These are phyloP conservation scores for Liolophura sinensis DNA, from an alignment of 1,140 invertebrate species.

Conservation along the genomic window DNA sequence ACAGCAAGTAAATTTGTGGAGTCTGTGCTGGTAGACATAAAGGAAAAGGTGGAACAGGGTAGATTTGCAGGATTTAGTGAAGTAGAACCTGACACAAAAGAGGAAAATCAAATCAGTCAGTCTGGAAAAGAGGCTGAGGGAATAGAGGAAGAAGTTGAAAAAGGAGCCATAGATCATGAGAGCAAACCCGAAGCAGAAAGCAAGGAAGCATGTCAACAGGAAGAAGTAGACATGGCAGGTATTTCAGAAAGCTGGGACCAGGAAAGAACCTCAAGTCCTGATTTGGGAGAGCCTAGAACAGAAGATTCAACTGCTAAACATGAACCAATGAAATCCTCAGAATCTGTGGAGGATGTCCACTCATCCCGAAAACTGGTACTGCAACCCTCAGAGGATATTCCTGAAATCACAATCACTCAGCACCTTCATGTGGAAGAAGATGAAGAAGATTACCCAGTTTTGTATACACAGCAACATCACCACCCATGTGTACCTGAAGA, in stretches of 20 bases:
- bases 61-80: constrained; percentile 5
- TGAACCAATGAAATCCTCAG: no score
- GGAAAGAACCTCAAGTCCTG: no score
- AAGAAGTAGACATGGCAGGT: background rate
- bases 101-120: constrained; percentile 8
- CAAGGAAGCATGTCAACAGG: background rate
- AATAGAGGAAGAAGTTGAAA: background rate
- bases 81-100: constrained; percentile 5
- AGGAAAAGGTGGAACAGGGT: constrained; percentile 23
- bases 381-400: constrained; percentile 64
- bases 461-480: constrained; percentile 19
- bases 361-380: constrained; percentile 20
- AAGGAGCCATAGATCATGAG: background rate
- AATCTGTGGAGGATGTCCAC: background rate
- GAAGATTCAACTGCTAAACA: no score
- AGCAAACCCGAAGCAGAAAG: constrained; percentile 1
- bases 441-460: constrained; percentile 42
- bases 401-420: constrained; percentile 72
- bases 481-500: constrained; percentile 9
- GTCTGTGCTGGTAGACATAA: constrained; percentile 44
- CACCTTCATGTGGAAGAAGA: constrained; percentile 66
- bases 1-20: constrained; percentile 48
- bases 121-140: background rate
- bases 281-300: no score
- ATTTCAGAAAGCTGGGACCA: background rate